Percentiles rank a stretch among this genome's conserved stretches.
phyloP scores from a whole-genome alignment of 53 echinoderm and acorn worm species.

The Paracentrotus lividus region DNA sequence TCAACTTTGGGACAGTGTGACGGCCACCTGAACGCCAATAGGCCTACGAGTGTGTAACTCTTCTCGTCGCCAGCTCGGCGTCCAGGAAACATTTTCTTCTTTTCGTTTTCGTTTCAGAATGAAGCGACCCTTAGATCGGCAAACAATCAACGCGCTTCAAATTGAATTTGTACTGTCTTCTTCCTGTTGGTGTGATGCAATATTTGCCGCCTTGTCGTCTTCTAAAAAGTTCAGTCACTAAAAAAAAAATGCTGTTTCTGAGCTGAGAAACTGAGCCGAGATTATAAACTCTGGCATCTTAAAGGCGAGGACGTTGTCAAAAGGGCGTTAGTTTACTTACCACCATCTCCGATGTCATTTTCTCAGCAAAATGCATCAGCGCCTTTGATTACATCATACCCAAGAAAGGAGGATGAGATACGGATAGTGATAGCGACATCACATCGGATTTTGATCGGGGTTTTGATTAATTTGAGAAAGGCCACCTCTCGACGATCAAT shows the following conservation, averaged over 20 bases:
- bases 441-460: background rate
- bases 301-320: background rate
- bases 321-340: background rate
- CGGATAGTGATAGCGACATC: background rate
- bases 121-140: background rate
- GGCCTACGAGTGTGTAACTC: too few relatives aligned
- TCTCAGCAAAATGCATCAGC: background rate
- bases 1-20: too few relatives aligned
- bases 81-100: background rate
- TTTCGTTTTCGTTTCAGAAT: background rate
- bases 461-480: background rate
- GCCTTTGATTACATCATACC: background rate
- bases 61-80: background rate
- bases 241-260: background rate
- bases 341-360: background rate
- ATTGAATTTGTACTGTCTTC: slow-evolving; percentile 10
- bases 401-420: background rate
- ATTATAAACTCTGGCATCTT: background rate
- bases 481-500: background rate
- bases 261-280: too few relatives aligned
- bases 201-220: background rate
- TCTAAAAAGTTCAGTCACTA: background rate
- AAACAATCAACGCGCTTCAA: background rate
- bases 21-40: too few relatives aligned
- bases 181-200: background rate